Evolutionary conservation across 2,797 vertebrate species (phyloP).

Genomic region (Dermochelys coriacea): DNA sequence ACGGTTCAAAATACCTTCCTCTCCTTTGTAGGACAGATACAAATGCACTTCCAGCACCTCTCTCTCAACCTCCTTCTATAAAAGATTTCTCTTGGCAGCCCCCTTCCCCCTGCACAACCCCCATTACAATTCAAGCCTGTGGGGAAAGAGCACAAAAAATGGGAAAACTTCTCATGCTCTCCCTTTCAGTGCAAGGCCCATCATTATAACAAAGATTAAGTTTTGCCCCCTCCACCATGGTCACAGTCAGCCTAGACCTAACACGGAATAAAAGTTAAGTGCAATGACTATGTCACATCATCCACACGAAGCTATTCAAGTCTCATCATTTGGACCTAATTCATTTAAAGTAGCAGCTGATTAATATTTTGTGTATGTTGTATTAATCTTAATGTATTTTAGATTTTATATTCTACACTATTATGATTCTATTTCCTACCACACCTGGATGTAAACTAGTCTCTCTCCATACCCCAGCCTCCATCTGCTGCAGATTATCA

Average conservation of each 20-base stretch:
- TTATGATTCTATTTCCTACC: not conserved
- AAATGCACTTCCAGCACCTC: not conserved
- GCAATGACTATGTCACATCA: not conserved
- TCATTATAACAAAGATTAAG: not conserved
- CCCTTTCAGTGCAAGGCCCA: not conserved
- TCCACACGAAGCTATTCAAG: accelerated
- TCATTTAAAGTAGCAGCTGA: not conserved
- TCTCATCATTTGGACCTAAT: not conserved
- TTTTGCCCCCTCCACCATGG: not conserved
- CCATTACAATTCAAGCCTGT: not conserved
- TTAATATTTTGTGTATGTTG: not conserved
- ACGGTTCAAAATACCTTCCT: not conserved
- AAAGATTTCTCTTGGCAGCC: not conserved
- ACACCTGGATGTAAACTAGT: not conserved
- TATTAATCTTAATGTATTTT: not conserved
- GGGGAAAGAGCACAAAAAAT: not conserved
- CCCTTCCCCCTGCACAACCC: not conserved
- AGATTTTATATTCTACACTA: not conserved
- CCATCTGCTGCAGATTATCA: not conserved
- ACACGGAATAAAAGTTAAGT: not conserved
- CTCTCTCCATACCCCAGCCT: not conserved
- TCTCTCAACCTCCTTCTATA: not conserved
- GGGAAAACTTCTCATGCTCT: accelerated
- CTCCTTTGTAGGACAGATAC: not conserved
- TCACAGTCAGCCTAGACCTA: not conserved